Evolutionary conservation across 2,888 invertebrate genomes (phyloP).

Genomic region (Seira musarum): DNA sequence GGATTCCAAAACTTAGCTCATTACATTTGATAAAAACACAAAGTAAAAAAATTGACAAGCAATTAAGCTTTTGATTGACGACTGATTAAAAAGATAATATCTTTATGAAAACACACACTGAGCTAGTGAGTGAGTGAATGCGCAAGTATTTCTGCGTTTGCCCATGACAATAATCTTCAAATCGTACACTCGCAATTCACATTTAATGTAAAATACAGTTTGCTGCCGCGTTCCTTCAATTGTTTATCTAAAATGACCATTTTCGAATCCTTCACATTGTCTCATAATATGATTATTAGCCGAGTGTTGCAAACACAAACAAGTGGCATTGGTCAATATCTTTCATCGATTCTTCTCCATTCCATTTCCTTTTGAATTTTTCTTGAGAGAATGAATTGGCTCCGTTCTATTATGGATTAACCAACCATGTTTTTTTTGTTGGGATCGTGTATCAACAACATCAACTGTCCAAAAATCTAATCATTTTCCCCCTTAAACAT

Average conservation of each 20-base stretch:
- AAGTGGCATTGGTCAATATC: neutral
- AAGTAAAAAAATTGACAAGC: constrained; percentile 52
- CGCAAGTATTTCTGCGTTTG: neutral
- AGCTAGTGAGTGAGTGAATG: no score
- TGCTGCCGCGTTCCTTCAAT: neutral
- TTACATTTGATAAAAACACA: no score
- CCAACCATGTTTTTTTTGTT: neutral
- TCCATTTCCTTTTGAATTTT: neutral
- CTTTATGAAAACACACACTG: constrained; percentile 8
- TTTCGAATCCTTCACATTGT: neutral
- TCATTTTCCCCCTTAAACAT: neutral
- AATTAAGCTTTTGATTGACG: constrained; percentile 58
- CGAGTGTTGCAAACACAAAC: neutral
- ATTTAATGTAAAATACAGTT: neutral
- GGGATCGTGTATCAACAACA: no score
- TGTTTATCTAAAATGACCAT: neutral
- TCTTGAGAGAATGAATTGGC: neutral
- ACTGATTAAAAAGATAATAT: constrained; percentile 44
- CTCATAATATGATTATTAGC: neutral
- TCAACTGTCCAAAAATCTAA: neutral
- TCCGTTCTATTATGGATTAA: neutral
- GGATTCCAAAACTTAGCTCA: no score
- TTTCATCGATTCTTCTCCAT: neutral
- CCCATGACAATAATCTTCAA: neutral
- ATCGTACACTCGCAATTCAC: neutral